Base-by-base conservation (phyloP, 2,888 invertebrate species). In the Andrena dorsata region DNA sequence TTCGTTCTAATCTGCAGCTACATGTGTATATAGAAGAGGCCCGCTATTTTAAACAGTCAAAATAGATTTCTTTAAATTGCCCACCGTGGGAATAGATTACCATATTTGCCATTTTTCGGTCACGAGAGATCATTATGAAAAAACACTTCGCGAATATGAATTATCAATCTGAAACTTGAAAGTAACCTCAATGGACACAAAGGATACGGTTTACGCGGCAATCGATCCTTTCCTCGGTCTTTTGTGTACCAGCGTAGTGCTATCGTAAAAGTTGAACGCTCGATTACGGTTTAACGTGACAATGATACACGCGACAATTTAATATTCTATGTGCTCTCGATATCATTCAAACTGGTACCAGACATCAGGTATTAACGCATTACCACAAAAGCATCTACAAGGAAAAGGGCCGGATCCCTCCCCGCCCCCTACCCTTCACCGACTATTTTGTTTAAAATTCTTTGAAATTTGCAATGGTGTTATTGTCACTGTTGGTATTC, bases 31-130 rank as follows among this genome's bases (percentile, higher is more conserved):
- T 75, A 87, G 82, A 76, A 77, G 76, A 84, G 82, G 61, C 80
- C 71, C 64, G 77, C 83, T 87, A 83, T 64, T 71, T 65, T 13
- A 74, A 87, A 83, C 82, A 69, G 81, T 87, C 80, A 85, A 87
- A 87, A 87, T 87, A 82, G 69, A 80, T 87, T 71, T 80, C 66
- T 78, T 82, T 63, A 64, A 72, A 28, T 56, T 66, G 61, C 53
- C 71, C 80, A 26, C 41, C 32, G 8, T 26, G 28, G 20, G 26
- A 20, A 41, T 75, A 26, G 47, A 70, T 65, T 61, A 69, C 47
- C 60, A 26, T 56, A 23, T 35, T 32, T 56, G 13, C 20, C 23
- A 32, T 20, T 3, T 3, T 35, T 64, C 56, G 26, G 26, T 53
- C 26, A 26, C 23, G 23, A n/a, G 68, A 66, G 58, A 60, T 73